phyloP scores from a whole-genome alignment of 2,797 vertebrate genomes.

The Molossus molossus region DNA sequence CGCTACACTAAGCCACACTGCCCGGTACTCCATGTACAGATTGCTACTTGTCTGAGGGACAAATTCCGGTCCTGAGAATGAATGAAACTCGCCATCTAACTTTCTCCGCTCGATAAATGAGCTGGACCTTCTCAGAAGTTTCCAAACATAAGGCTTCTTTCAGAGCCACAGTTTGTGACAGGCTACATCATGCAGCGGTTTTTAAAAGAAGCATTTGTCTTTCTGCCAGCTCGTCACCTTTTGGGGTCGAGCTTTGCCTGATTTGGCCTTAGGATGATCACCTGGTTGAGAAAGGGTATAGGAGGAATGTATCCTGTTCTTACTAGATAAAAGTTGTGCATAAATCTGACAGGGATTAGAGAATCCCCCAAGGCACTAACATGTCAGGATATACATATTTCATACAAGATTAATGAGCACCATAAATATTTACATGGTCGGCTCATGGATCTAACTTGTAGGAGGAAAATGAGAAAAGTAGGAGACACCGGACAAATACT shows the following conservation, averaged over 20 bases:
- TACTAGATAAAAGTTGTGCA: background rate
- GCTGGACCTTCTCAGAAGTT: background rate
- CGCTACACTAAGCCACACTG: background rate
- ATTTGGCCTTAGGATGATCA: slow-evolving; percentile 5
- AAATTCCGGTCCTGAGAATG: background rate
- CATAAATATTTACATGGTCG: background rate
- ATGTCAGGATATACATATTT: slow-evolving; percentile 16
- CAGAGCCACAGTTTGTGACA: background rate
- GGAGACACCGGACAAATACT: background rate
- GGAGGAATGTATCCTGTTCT: background rate
- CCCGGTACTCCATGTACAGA: background rate
- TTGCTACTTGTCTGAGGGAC: background rate
- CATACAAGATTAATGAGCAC: background rate
- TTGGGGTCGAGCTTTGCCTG: background rate
- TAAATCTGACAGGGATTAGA: background rate
- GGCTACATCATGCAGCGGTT: background rate
- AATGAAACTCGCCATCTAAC: background rate
- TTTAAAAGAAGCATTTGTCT: slow-evolving; percentile 16
- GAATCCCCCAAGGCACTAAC: background rate
- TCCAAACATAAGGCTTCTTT: background rate
- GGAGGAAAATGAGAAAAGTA: background rate
- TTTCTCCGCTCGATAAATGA: background rate
- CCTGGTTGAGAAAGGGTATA: background rate
- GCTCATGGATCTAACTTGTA: background rate
- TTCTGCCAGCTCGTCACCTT: background rate